Base-by-base conservation (phyloP, 2,888 invertebrate species). In the Noctua janthe region DNA sequence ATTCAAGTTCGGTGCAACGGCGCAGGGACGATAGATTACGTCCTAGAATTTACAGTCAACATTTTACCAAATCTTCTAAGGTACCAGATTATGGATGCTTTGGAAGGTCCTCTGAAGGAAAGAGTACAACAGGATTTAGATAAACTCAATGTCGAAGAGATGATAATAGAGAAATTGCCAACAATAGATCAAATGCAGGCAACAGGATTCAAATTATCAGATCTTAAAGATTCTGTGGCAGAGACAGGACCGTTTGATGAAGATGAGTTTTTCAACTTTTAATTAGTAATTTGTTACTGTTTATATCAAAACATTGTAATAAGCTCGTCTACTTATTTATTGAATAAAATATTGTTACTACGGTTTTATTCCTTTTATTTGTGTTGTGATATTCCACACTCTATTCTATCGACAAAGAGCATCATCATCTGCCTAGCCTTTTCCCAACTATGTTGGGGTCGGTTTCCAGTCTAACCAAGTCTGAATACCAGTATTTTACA, bases 11-110 rank as follows among this genome's bases (percentile, higher is more conserved):
- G 98, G 43, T 98, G 98, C 90, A 98, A 98, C 89, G 99, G 99
- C 0, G 98, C 99, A 0, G 99, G 99, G n/a, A 98, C 98, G 0
- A 86, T 98, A 29, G 99, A 99, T 94, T 99, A 99, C 91, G 92
- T 98, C 0, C 96, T 99, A 82, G 99, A 99, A 95, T 98, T 98
- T 80, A 97, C 97, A 8, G 97, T 99, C 0, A 99, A 99, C 93
- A 97, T 99, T 71, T 91, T 99, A 74, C 99, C 99, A 0, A 99
- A 99, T 97, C 95, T 99, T 71, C 95, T 99, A 83, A 97, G 99
- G 77, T 98, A 98, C 92, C 99, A 99, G 95, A 98, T 99, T 82
- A 98, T 99, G 98, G 98, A 98, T 91, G 98, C 98, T 0, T 93
- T 99, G 64, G 99, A 99, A 94, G 98, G 98, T 62, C 98, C 99